These are phyloP conservation scores for Chinchilla lanigera DNA, from an alignment of 2,113 vertebrate genomes.

Conservation along the genomic window DNA sequence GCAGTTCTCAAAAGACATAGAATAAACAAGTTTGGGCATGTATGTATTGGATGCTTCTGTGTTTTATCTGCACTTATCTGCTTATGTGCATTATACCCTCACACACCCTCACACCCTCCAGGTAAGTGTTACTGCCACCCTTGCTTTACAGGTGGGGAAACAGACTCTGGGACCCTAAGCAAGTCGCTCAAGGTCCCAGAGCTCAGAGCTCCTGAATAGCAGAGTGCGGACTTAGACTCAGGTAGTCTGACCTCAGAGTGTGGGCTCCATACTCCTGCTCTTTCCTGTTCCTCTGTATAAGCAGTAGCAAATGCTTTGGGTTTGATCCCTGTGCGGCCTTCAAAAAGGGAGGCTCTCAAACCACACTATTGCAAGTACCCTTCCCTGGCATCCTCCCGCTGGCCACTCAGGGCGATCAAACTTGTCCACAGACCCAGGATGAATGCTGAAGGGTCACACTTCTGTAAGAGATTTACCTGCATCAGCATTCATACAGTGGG, in stretches of 20 bases:
- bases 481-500: not conserved
- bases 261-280: not conserved
- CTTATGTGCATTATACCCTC: too few species aligned
- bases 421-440: not conserved
- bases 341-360: not conserved
- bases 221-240: not conserved
- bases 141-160: not conserved
- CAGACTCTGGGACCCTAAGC: accelerated
- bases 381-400: not conserved
- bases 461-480: not conserved
- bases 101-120: not conserved
- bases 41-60: not conserved
- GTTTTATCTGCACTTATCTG: not conserved
- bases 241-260: too few species aligned
- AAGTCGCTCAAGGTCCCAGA: not conserved
- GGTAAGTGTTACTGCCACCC: accelerated
- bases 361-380: not conserved
- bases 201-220: not conserved
- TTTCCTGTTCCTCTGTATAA: accelerated
- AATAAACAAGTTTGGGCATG: not conserved
- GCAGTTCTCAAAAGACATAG: not conserved
- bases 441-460: not conserved
- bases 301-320: not conserved
- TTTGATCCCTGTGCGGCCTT: not conserved
- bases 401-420: too few species aligned